Evolutionary conservation across 2,888 invertebrate genomes (phyloP).

Genomic region (Molanna angustata): DNA sequence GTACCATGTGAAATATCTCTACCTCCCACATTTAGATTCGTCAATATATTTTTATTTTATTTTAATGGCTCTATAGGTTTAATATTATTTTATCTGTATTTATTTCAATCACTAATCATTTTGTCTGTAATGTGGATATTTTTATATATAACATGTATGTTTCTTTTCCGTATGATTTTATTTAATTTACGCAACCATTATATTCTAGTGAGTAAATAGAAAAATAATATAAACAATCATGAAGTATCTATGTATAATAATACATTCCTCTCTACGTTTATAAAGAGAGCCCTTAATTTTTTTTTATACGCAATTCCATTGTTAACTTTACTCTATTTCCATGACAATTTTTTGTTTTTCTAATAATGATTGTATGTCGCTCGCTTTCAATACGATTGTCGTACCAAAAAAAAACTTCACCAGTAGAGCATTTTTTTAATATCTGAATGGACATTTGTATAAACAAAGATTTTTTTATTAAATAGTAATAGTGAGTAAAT

Average conservation of each 20-base stretch:
- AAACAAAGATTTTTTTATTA: no score
- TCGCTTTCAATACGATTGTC: slow-evolving; percentile 11
- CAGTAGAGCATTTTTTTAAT: no score
- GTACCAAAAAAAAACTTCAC: slow-evolving; percentile 17
- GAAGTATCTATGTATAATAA: neutral
- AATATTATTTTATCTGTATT: neutral
- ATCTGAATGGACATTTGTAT: no score
- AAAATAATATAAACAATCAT: neutral
- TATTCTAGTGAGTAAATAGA: no score
- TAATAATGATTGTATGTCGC: neutral
- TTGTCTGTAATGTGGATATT: no score
- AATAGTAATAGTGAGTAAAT: no score
- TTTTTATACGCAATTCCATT: slow-evolving; percentile 4
- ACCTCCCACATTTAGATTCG: neutral
- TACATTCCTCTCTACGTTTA: slow-evolving; percentile 13
- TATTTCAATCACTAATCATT: neutral
- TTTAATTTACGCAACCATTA: no score
- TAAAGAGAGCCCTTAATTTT: slow-evolving; percentile 1
- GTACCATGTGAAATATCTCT: neutral
- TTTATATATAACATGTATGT: no score
- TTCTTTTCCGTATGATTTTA: no score
- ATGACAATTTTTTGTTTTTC: slow-evolving; percentile 22
- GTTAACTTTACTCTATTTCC: slow-evolving; percentile 10
- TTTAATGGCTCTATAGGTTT: neutral
- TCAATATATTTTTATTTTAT: neutral